A percentile compares a stretch with the other conserved stretches of the same genome.
phyloP scores from a whole-genome alignment of 2,888 invertebrate species.

The Saturnia pavonia region DNA sequence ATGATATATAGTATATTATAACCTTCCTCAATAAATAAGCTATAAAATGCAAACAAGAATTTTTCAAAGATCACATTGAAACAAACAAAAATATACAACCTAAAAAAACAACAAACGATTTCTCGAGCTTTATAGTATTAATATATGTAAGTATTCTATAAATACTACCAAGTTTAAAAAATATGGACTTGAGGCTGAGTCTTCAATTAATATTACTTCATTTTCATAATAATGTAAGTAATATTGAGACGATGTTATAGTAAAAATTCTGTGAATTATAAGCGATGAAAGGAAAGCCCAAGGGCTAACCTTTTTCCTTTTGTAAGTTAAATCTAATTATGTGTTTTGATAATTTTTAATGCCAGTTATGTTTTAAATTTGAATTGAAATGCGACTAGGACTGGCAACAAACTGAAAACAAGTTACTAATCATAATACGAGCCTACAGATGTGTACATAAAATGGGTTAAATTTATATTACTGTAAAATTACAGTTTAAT shows the following conservation, averaged over 20 bases:
- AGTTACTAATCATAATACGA: not conserved
- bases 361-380: not conserved
- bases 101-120: no score
- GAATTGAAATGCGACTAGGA: no score
- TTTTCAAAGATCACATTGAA: no score
- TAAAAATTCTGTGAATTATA: not conserved
- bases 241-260: not conserved
- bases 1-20: no score
- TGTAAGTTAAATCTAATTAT: constrained; percentile 4
- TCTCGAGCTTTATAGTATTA: no score
- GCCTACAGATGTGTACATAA: not conserved
- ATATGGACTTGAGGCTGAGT: not conserved
- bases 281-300: not conserved
- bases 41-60: no score
- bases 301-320: not conserved
- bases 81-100: no score
- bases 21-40: no score
- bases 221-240: not conserved
- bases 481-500: not conserved
- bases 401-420: not conserved
- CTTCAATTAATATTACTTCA: not conserved
- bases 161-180: not conserved
- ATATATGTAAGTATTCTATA: no score
- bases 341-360: not conserved
- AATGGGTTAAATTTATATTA: not conserved